Evolutionary conservation across 2,888 invertebrate genomes (phyloP).

Genomic region (Cephalotes varians): DNA sequence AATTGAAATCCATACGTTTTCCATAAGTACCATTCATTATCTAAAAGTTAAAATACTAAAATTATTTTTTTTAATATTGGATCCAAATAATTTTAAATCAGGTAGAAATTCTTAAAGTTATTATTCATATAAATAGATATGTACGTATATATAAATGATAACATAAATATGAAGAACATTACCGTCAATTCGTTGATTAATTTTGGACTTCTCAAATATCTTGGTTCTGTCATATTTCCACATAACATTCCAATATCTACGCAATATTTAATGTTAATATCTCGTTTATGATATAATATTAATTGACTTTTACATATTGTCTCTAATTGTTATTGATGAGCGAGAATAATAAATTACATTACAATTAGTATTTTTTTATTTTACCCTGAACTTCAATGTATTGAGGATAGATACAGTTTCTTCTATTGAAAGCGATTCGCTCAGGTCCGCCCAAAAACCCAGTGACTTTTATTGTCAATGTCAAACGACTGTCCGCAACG

Average conservation of each 20-base stretch:
- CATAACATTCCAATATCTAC: slow-evolving; percentile 74
- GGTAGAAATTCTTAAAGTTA: not conserved
- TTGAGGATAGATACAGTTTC: slow-evolving; percentile 47
- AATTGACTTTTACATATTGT: not conserved
- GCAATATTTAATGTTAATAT: not conserved
- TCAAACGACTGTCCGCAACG: slow-evolving; percentile 65
- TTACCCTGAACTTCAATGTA: slow-evolving; percentile 61
- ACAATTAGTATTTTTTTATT: not conserved
- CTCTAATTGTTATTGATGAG: not conserved
- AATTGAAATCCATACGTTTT: slow-evolving; percentile 85
- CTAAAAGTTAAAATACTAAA: slow-evolving; percentile 71
- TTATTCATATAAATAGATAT: not conserved
- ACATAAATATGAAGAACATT: slow-evolving; percentile 4
- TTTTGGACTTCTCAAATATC: slow-evolving; percentile 77
- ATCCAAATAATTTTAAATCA: not conserved
- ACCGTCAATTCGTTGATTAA: slow-evolving; percentile 70
- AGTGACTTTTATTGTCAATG: slow-evolving; percentile 76
- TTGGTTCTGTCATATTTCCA: slow-evolving; percentile 76
- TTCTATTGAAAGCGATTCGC: not conserved
- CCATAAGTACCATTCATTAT: slow-evolving; percentile 77
- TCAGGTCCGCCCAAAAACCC: slow-evolving; percentile 62
- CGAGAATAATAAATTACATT: not conserved
- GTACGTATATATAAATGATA: not conserved
- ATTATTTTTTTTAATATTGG: not conserved
- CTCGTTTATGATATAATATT: not conserved